Evolutionary conservation across 2,113 vertebrate species (phyloP).

Genomic region (Himantopus leucocephalus): DNA sequence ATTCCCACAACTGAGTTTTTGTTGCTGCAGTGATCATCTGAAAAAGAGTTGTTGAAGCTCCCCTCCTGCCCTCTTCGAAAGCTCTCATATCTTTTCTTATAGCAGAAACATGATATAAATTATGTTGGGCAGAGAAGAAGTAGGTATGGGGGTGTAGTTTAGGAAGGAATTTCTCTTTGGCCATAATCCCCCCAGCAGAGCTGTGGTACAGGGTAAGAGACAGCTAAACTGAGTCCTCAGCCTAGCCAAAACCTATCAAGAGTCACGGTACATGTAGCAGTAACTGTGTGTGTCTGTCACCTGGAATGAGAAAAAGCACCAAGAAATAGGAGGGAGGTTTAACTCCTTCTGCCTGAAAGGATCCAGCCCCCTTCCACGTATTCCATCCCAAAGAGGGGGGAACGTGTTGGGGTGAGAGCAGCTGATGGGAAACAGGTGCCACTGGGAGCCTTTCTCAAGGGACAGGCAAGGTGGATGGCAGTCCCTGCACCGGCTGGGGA

Average conservation of each 20-base stretch:
- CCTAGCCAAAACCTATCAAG: neutral
- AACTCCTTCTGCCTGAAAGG: neutral
- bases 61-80: neutral
- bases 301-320: neutral
- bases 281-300: neutral
- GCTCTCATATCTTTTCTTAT: fast-evolving
- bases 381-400: neutral
- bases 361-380: fast-evolving
- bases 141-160: neutral
- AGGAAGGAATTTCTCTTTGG: neutral
- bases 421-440: neutral
- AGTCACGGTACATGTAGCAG: neutral
- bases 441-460: neutral
- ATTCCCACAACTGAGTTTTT: conserved; percentile 7
- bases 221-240: neutral
- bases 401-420: neutral
- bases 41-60: fast-evolving
- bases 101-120: neutral
- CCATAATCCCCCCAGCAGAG: neutral
- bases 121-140: neutral
- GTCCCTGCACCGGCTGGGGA: neutral
- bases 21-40: neutral
- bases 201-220: neutral
- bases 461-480: neutral
- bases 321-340: neutral